These are phyloP conservation scores for Apoda limacodes DNA, from an alignment of 2,888 invertebrate species.

Conservation along the genomic window DNA sequence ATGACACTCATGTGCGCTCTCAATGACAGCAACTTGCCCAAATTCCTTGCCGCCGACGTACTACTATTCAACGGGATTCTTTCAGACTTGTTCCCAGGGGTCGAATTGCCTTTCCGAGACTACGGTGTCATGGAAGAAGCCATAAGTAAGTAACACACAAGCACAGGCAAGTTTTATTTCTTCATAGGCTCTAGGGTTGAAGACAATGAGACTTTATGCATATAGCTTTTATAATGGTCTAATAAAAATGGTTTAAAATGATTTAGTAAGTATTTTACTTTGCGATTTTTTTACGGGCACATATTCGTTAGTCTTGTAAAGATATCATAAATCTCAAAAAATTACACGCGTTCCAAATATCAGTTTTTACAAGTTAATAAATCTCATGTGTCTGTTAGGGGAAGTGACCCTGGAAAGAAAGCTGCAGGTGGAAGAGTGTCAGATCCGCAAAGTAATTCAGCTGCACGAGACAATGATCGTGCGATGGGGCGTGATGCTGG, in stretches of 20 bases:
- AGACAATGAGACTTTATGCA: conserved; percentile 5
- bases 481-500: conserved; percentile 92
- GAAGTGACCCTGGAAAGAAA: conserved; percentile 64
- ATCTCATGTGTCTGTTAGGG: too few relatives aligned
- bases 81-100: conserved; percentile 90
- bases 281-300: background rate
- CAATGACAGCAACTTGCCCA: conserved; percentile 90
- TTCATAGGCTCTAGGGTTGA: too few relatives aligned
- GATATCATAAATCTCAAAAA: too few relatives aligned
- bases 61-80: conserved; percentile 87
- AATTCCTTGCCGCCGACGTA: conserved; percentile 88
- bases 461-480: conserved; percentile 92
- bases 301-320: too few relatives aligned
- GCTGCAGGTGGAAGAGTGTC: conserved; percentile 75
- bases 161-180: conserved; percentile 26
- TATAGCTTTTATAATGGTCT: too few relatives aligned
- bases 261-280: background rate
- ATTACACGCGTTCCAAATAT: too few relatives aligned
- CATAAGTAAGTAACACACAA: conserved; percentile 55
- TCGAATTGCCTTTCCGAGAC: conserved; percentile 81
- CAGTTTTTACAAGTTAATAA: too few relatives aligned
- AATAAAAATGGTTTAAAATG: background rate
- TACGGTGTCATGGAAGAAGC: conserved; percentile 81
- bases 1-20: conserved; percentile 86
- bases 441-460: conserved; percentile 83